Evolutionary conservation across 2,113 vertebrate genomes (phyloP).

Genomic region (Hiodon alosoides): DNA sequence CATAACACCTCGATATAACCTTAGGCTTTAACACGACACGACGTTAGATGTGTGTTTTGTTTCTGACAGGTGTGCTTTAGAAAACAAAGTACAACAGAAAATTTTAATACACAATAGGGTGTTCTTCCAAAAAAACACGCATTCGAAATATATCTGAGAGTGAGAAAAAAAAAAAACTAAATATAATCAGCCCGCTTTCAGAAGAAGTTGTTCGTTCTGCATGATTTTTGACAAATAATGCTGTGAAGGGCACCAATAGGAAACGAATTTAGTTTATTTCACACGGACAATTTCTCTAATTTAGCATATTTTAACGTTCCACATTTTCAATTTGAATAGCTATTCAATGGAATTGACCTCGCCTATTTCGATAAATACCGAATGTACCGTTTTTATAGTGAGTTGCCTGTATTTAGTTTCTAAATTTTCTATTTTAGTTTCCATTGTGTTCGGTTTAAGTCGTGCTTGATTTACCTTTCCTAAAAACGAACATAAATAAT

Average conservation of each 20-base stretch:
- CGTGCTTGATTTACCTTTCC: no score
- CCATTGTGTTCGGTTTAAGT: no score
- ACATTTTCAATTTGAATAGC: neutral
- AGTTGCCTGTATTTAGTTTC: no score
- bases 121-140: neutral
- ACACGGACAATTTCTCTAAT: neutral
- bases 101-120: neutral
- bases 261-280: neutral
- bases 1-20: conserved; percentile 60
- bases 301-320: neutral
- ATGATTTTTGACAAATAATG: neutral
- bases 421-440: no score
- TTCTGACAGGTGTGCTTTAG: conserved; percentile 77
- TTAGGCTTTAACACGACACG: conserved; percentile 65
- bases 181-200: no score
- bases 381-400: no score
- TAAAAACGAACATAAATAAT: no score
- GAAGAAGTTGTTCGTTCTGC: neutral
- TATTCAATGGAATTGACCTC: neutral
- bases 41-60: conserved; percentile 70
- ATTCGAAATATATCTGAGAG: no score
- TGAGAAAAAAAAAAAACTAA: neutral
- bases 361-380: no score
- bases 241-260: no score
- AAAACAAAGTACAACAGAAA: conserved; percentile 33